Base-by-base conservation (phyloP, 37 sponge, comb jelly and placozoan genomes). In the Crambe crambe region DNA sequence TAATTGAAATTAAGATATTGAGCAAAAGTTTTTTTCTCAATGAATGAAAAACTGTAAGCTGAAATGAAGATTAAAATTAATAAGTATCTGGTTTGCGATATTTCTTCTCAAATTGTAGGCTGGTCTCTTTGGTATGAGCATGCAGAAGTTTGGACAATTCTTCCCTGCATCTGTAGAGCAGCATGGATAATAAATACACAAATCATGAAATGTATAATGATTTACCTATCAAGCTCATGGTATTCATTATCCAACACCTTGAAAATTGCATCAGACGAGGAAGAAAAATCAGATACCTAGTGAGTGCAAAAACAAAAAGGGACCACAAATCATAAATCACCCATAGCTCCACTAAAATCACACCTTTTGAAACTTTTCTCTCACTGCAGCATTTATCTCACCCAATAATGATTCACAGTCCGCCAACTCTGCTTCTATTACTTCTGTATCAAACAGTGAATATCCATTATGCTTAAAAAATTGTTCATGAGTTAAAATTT, bases 221-320 rank as follows among this genome's bases (percentile, higher is more conserved):
- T 62, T 36, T 9, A 84, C 85, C 69, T 84, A n/a, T 76, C 42
- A 23, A 84, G 26, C 67, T 84, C 85, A 29, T 76, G 56, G 35
- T 65, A 61, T 51, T 75, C 77, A 27, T 56, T 54, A 9, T 68
- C 61, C 21, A 76, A 29, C 47, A 68, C 75, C 23, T 76, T 68
- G 23, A 57, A 17, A 32, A 76, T 27, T 38, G 58, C 69, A 47
- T 76, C 59, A 12, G 43, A 25, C 17, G 36, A 64, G 22, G 40
- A 56, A 68, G 85, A 76, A 10, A 84, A 56, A 23, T 34, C 29
- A 0, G 41, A 20, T 0, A 84, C 77, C 80, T 79, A 37, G 30
- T 42, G 27, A n/a, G 12, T 20, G 34, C 25, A 56, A 2, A 54
- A 12, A 9, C 3, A 9, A 68, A 8, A 30, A 68, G 2, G 9